These are phyloP conservation scores for Liposcelis brunnea DNA, from an alignment of 2,888 invertebrate genomes.

Conservation along the genomic window DNA sequence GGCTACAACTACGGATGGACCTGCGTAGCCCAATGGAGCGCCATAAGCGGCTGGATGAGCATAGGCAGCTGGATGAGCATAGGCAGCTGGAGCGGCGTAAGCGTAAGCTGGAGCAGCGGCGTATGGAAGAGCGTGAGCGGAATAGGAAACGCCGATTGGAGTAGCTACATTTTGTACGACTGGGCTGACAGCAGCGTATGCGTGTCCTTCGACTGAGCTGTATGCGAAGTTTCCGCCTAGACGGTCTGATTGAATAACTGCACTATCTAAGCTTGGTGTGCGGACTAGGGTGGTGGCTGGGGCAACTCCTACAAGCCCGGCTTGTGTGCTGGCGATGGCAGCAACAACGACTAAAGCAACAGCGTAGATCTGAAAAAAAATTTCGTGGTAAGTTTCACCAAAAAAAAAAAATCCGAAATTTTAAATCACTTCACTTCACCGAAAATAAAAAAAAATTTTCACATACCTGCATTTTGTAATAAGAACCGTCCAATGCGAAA, in stretches of 20 bases:
- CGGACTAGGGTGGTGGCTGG: conserved; percentile 18
- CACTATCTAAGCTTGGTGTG: conserved; percentile 22
- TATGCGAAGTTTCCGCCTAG: conserved; percentile 25
- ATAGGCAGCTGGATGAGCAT: background rate
- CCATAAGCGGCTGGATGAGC: background rate
- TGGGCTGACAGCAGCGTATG: conserved; percentile 22
- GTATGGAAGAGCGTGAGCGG: conserved; percentile 15
- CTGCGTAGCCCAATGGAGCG: conserved; percentile 9
- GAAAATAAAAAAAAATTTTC: too few relatives aligned
- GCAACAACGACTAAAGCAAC: conserved; percentile 13
- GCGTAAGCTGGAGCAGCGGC: conserved; percentile 15
- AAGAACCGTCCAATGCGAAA: conserved; percentile 7
- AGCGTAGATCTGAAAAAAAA: conserved; percentile 10
- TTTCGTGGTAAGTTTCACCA: too few relatives aligned
- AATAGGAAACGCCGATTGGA: conserved; percentile 21
- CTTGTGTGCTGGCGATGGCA: conserved; percentile 14
- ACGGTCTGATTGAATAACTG: conserved; percentile 23
- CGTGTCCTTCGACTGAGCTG: conserved; percentile 22
- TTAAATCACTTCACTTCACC: too few relatives aligned
- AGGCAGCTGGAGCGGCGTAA: background rate
- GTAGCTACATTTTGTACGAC: conserved; percentile 20
- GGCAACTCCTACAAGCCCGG: conserved; percentile 14
- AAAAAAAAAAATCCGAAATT: too few relatives aligned
- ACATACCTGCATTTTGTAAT: conserved; percentile 4
- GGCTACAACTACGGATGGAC: conserved; percentile 2